These are phyloP conservation scores for Nomada flava DNA, from an alignment of 2,888 invertebrate species.

Conservation along the genomic window DNA sequence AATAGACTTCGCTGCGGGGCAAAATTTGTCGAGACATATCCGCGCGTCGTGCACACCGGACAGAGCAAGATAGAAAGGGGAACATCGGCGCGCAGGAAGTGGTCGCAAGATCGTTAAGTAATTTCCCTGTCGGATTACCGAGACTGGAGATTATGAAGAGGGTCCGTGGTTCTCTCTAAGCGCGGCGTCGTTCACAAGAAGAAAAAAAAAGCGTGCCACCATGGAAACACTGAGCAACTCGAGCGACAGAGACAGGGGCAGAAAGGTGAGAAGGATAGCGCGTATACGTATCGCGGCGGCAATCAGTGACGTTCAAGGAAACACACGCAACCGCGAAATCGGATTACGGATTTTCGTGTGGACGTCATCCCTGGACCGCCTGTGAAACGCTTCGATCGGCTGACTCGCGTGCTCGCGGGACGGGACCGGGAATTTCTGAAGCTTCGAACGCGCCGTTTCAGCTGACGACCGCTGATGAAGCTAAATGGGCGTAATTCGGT, in stretches of 20 bases:
- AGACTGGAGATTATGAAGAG: slow-evolving; percentile 50
- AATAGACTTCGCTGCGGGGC: slow-evolving; percentile 10
- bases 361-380: slow-evolving; percentile 25
- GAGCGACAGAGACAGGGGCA: slow-evolving; percentile 6
- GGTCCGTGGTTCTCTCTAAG: slow-evolving; percentile 20
- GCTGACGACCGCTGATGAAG: not conserved
- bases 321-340: slow-evolving; percentile 49
- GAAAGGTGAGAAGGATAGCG: no score
- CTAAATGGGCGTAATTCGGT: slow-evolving; percentile 62
- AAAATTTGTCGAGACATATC: slow-evolving; percentile 32
- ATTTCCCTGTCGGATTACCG: slow-evolving; percentile 65
- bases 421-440: slow-evolving; percentile 29
- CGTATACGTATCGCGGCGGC: not conserved
- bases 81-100: slow-evolving; percentile 46
- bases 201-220: slow-evolving; percentile 23
- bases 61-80: slow-evolving; percentile 13
- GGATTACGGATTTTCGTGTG: slow-evolving; percentile 52
- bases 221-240: slow-evolving; percentile 37
- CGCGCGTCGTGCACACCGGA: not conserved
- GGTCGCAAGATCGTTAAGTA: slow-evolving; percentile 62
- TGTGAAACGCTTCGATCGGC: slow-evolving; percentile 27
- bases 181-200: slow-evolving; percentile 1
- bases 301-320: not conserved
- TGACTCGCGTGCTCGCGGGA: not conserved
- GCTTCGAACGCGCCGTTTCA: slow-evolving; percentile 12